Evolutionary conservation across 2,888 invertebrate genomes (phyloP).

Genomic region (Acronicta aceris): DNA sequence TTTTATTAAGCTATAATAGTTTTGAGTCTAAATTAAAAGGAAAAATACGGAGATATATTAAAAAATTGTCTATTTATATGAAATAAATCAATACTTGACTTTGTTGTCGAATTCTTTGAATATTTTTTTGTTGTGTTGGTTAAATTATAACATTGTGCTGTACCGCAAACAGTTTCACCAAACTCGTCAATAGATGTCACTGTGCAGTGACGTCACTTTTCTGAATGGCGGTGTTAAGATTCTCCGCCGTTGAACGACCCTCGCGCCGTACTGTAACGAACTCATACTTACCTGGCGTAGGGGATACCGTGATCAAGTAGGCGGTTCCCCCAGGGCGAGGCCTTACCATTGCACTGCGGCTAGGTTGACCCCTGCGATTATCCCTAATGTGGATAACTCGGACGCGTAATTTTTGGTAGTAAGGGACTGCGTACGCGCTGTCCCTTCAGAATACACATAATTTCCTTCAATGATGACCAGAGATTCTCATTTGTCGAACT

Average conservation of each 20-base stretch:
- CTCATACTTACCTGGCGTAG: background rate
- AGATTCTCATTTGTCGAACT: no score
- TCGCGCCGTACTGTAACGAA: background rate
- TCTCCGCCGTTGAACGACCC: slow-evolving; percentile 22
- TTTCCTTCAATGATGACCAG: no score
- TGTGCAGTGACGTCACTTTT: background rate
- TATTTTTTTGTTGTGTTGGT: no score
- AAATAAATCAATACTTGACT: no score
- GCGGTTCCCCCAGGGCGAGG: slow-evolving; percentile 23
- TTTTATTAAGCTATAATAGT: no score
- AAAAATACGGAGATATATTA: no score
- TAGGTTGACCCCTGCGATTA: background rate
- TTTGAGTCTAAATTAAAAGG: no score
- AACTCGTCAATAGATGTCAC: background rate
- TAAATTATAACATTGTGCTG: no score
- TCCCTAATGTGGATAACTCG: slow-evolving; percentile 1
- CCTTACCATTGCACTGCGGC: background rate
- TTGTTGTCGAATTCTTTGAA: no score
- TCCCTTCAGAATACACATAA: background rate
- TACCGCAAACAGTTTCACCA: background rate
- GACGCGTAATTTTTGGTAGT: slow-evolving; percentile 1
- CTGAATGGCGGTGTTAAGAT: slow-evolving; percentile 8
- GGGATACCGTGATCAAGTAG: slow-evolving; percentile 9
- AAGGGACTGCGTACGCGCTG: background rate
- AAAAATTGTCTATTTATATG: no score